A percentile compares a stretch with the other conserved stretches of the same genome.
Conservation (phyloP, 2,797 vertebrate species). For the Pygocentrus nattereri region DNA sequence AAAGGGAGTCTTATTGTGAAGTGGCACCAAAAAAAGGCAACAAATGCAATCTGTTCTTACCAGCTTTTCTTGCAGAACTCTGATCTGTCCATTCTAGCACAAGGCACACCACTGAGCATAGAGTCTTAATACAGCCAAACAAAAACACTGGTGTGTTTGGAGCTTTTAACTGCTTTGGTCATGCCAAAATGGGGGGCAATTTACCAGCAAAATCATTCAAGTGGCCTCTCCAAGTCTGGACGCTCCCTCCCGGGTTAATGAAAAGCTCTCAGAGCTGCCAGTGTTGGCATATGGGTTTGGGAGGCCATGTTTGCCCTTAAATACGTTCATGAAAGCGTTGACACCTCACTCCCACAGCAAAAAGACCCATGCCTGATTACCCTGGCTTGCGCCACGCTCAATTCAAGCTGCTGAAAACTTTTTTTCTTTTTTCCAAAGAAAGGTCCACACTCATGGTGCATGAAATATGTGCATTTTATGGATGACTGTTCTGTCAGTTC, state of each 20-base stretch:
- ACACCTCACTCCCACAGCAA: conserved; percentile 21
- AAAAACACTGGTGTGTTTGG: conserved; percentile 23
- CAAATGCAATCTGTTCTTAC: neutral
- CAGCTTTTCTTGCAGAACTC: neutral
- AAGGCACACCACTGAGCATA: neutral
- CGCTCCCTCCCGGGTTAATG: conserved; percentile 14
- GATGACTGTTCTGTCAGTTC: conserved; percentile 50
- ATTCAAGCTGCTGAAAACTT: conserved; percentile 28
- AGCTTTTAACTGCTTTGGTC: conserved; percentile 12
- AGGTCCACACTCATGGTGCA: conserved; percentile 41
- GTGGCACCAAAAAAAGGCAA: too few species aligned
- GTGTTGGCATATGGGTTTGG: neutral
- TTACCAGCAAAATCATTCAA: conserved; percentile 14
- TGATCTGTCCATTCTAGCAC: neutral
- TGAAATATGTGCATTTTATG: conserved; percentile 57
- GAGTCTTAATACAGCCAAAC: neutral
- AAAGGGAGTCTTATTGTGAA: too few species aligned
- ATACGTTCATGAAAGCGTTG: conserved; percentile 24
- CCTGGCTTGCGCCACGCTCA: conserved; percentile 5
- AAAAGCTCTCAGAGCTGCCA: conserved; percentile 36
- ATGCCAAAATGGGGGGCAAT: conserved; percentile 13
- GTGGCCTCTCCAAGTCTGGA: conserved; percentile 15
- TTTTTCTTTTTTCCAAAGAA: conserved; percentile 20
- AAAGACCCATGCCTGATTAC: conserved; percentile 31
- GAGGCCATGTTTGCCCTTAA: conserved; percentile 28